Conservation (phyloP, 2,113 vertebrate species). For the Colinus virginianus region DNA sequence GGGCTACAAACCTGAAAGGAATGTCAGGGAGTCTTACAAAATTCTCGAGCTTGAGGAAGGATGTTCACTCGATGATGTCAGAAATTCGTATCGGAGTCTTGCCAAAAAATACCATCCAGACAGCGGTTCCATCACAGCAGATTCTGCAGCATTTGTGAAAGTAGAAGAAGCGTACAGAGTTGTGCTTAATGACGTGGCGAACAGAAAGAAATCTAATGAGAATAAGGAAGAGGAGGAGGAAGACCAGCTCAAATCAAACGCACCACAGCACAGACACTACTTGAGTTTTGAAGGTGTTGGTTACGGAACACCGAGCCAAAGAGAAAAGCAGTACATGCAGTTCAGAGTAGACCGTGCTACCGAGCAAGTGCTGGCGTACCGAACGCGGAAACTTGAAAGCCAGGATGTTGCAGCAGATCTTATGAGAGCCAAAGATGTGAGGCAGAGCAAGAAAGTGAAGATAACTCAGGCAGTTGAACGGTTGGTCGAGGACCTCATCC, state of each 20-base stretch:
- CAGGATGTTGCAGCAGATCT: constrained; percentile 70
- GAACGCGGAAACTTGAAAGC: constrained; percentile 82
- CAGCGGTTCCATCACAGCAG: constrained; percentile 81
- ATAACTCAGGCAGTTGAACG: constrained; percentile 94
- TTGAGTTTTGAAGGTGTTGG: constrained; percentile 93
- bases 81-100: constrained; percentile 85
- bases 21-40: constrained; percentile 73
- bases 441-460: constrained; percentile 87
- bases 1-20: constrained; percentile 38
- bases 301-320: constrained; percentile 90
- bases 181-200: constrained; percentile 79
- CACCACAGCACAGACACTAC: constrained; percentile 91
- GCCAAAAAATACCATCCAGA: constrained; percentile 95
- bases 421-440: constrained; percentile 81
- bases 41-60: constrained; percentile 80
- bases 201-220: constrained; percentile 25
- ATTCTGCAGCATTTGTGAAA: constrained; percentile 81
- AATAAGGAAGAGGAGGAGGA: constrained; percentile 73
- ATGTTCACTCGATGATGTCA: constrained; percentile 81
- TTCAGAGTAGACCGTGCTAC: constrained; percentile 88
- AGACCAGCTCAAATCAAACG: constrained; percentile 72
- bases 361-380: constrained; percentile 89
- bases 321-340: constrained; percentile 91
- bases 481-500: constrained; percentile 96
- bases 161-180: constrained; percentile 90